A percentile compares a stretch with the other conserved stretches of the same genome.
Conservation (phyloP, 2,797 vertebrate species). For the Scyliorhinus canicula region DNA sequence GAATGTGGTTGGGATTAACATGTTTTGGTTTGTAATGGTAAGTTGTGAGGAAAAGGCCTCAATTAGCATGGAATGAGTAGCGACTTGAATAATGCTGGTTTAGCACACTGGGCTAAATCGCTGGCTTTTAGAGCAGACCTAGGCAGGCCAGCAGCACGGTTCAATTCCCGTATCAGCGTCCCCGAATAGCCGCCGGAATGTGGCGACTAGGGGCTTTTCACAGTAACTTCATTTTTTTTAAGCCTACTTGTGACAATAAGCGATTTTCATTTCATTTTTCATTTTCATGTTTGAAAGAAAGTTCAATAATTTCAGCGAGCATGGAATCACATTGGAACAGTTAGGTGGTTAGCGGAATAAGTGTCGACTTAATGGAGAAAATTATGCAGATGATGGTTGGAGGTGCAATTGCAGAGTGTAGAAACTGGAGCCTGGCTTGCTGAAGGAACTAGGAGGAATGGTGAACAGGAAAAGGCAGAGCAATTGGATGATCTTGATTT, state of each 20-base stretch:
- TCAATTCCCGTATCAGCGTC: too few species aligned
- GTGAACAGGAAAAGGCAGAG: background rate
- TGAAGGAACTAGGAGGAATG: background rate
- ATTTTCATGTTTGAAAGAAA: background rate
- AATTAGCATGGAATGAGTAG: background rate
- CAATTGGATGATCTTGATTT: background rate
- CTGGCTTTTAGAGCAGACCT: too few species aligned
- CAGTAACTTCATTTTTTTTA: too few species aligned
- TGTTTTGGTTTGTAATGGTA: too few species aligned
- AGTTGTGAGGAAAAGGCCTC: background rate
- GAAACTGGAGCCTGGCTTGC: background rate
- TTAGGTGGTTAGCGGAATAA: background rate
- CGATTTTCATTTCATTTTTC: too few species aligned
- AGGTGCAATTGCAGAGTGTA: background rate
- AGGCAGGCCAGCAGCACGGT: too few species aligned
- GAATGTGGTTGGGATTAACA: too few species aligned
- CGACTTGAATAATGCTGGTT: too few species aligned
- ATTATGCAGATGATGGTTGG: background rate
- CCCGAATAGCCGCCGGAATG: too few species aligned
- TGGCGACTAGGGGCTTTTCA: too few species aligned
- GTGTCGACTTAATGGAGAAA: background rate
- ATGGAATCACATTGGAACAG: background rate
- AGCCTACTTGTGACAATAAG: too few species aligned
- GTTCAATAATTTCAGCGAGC: background rate
- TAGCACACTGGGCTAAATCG: too few species aligned